Base-by-base conservation (phyloP, 2,888 invertebrate genomes). In the Temnothorax ravouxi region DNA sequence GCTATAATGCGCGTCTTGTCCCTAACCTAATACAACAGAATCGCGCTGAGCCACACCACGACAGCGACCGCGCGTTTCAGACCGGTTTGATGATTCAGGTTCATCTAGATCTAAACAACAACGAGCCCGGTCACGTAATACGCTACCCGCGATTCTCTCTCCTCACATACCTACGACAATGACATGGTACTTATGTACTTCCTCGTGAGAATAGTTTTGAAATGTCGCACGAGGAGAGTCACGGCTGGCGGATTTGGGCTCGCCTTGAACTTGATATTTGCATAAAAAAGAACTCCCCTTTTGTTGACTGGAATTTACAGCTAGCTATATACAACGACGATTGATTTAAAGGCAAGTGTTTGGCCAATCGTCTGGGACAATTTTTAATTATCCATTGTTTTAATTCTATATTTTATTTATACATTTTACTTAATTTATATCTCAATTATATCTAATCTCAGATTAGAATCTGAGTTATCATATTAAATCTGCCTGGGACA, bases 21-120 rank as follows among this genome's bases (percentile, higher is more conserved):
- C 94, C 94, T 93, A 93, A 94, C 94, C 94, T 93, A 92, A 93
- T 93, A 91, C 93, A 94, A 94, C 93, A 91, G 91, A 91, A 87
- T 88, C 87, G 90, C 84, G 90, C 90, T 90, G 90, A 90, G 92
- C 90, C 87, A 88, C 85, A 86, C 87, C 88, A 82, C 88, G 86
- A 77, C 84, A 74, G 47, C 72, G 77, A 81, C 75, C 83, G 64
- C 52, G 85, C 86, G 88, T 87, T 34, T 81, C 87, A 77, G 92
- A 94, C 94, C 93, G 94, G 94, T 93, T 94, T 87, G 86, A 90
- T 93, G 89, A 92, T 92, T 93, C 93, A 92, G 92, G 91, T 92
- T 92, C 93, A 92, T 93, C 93, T 92, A 92, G 92, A 93, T 92
- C 91, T 91, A 89, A 89, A 92, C 88, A 90, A 83, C 86, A 83